Conservation (phyloP, 2,888 invertebrate genomes). For the Tinea pellionella region DNA sequence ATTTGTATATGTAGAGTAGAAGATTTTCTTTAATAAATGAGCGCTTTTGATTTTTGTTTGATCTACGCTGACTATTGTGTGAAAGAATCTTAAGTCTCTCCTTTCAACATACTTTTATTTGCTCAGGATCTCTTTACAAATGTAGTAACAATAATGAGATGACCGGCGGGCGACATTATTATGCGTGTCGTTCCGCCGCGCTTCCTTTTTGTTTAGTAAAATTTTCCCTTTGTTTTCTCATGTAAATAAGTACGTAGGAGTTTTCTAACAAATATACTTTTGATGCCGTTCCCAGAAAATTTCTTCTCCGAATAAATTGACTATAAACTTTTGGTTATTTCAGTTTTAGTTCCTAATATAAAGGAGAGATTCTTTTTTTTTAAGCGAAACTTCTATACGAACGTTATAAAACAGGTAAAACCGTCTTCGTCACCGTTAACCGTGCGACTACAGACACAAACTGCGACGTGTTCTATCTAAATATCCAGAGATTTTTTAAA, state of each 20-base stretch:
- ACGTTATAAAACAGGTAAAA: too few relatives aligned
- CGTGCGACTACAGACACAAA: too few relatives aligned
- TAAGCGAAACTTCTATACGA: too few relatives aligned
- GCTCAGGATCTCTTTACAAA: conserved; percentile 2
- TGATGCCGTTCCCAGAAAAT: not conserved
- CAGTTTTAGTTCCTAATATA: not conserved
- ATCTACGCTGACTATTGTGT: not conserved
- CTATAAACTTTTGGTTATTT: not conserved
- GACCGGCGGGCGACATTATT: conserved; percentile 11
- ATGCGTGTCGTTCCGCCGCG: conserved; percentile 7
- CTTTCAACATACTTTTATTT: conserved; percentile 1
- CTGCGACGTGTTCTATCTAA: too few relatives aligned
- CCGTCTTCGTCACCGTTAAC: too few relatives aligned
- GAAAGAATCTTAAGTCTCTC: not conserved
- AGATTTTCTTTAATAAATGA: too few relatives aligned
- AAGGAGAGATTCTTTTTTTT: too few relatives aligned
- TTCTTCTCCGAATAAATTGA: conserved; percentile 2
- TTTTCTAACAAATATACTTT: not conserved
- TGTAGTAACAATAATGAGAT: conserved; percentile 6
- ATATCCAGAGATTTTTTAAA: too few relatives aligned
- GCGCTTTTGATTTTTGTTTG: too few relatives aligned
- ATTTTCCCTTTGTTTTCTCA: conserved; percentile 10
- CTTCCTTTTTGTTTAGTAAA: not conserved
- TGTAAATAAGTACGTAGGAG: conserved; percentile 8
- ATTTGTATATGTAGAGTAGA: too few relatives aligned